phyloP scores from a whole-genome alignment of 1,140 invertebrate genomes.

The Cydia strobilella region DNA sequence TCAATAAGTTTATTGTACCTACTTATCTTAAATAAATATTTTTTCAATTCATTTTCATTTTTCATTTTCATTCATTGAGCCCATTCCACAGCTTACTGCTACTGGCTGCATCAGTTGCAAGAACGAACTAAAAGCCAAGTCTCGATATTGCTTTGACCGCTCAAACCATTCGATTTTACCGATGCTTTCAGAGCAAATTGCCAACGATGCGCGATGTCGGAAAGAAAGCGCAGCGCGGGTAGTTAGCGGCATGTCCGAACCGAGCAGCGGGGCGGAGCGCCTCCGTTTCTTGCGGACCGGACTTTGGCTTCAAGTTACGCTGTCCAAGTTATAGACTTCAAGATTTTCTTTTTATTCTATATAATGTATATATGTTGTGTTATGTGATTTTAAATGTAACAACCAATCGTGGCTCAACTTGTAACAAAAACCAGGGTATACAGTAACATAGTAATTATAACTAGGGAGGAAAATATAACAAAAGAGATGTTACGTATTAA shows the following conservation, averaged over 20 bases:
- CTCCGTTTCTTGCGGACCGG: constrained; percentile 46
- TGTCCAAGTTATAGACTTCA: background rate
- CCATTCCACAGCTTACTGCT: background rate
- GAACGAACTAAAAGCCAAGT: background rate
- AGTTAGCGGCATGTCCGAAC: constrained; percentile 47
- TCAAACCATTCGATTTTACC: background rate
- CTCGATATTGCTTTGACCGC: background rate
- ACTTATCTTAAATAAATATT: no score
- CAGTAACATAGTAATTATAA: no score
- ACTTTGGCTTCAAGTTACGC: constrained; percentile 32
- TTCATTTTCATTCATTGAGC: no score
- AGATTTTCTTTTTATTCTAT: no score
- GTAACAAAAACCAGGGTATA: no score
- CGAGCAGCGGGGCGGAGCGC: constrained; percentile 39
- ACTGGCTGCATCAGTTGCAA: background rate
- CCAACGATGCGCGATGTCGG: constrained; percentile 7
- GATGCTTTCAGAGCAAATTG: constrained; percentile 16
- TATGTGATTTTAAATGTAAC: no score
- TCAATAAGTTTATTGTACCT: no score
- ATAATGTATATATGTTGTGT: no score
- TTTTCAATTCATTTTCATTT: no score
- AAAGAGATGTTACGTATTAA: no score
- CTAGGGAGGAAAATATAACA: no score
- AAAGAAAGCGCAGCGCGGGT: constrained; percentile 32
- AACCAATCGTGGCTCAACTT: no score